Base-by-base conservation (phyloP, 2,888 invertebrate species). In the Psylliodes chrysocephalus region DNA sequence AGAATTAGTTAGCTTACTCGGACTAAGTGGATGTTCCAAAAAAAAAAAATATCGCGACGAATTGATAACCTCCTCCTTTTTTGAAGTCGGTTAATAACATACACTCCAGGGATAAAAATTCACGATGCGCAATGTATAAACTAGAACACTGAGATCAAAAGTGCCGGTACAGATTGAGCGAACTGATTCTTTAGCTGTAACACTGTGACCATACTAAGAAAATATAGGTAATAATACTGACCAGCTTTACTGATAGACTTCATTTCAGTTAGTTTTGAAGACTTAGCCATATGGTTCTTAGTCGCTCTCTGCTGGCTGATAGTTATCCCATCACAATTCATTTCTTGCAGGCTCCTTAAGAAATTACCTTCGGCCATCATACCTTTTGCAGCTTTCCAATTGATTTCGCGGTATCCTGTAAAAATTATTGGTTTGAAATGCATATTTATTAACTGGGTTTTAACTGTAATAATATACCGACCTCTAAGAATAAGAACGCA, bases 301-400 rank as follows among this genome's bases (percentile, higher is more conserved):
- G 91, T 90, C 0, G 87, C 86, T 70, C 89, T 88, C 10, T 91
- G 88, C 78, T 93, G 92, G 8, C 85, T 85, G 69, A 87, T 85
- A 0, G 92, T 92, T 64, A 94, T 89, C 2, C 87, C 85, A 75
- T 93, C 91, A 74, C 89, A 92, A 78, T 96, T 93, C 90, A 96
- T 91, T 80, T 95, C 94, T 82, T 91, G 91, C 30, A 96, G 84
- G 55, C 87, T 87, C 54, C 87, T 86, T 33, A 96, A 81, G 82
- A 96, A 96, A 80, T 88, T 91, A 0, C 93, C 91, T 78, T 96
- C 96, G 0, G 93, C 89, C 95, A 96, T 95, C 91, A 96, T 93
- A 88, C 93, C 81, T 92, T 95, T 82, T 0, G 95, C 95, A 1
- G 91, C 88, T 80, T 95, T 95, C 96, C 96, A 96, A 42, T 89